Evolutionary conservation across 2,888 invertebrate species (phyloP).

Genomic region (Helleia helle): DNA sequence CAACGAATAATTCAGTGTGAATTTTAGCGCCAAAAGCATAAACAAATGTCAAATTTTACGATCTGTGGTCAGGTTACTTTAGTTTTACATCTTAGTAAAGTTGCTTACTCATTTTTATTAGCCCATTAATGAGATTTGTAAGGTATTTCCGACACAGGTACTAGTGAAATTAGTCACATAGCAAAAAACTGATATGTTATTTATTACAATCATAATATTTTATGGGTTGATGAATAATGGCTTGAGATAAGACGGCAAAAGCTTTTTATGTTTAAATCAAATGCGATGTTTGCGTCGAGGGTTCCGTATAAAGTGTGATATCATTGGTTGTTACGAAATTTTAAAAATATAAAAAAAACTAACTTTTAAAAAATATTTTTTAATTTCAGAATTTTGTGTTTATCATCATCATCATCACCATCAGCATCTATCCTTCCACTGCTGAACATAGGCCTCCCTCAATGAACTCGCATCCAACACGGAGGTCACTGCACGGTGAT

Average conservation of each 20-base stretch:
- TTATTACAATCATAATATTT: not conserved
- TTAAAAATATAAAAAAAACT: too few relatives aligned
- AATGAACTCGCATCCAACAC: too few relatives aligned
- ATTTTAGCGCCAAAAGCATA: conserved; percentile 10
- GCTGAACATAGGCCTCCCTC: too few relatives aligned
- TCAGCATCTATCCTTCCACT: too few relatives aligned
- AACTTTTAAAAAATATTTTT: too few relatives aligned
- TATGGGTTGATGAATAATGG: not conserved
- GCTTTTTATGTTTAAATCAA: not conserved
- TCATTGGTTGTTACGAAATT: too few relatives aligned
- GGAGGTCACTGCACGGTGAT: too few relatives aligned
- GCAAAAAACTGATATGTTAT: too few relatives aligned
- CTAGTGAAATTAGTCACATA: conserved; percentile 1
- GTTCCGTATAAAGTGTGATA: too few relatives aligned
- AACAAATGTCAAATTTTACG: conserved; percentile 43
- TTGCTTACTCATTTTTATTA: conserved; percentile 10
- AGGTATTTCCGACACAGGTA: conserved; percentile 8
- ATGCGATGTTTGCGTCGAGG: too few relatives aligned
- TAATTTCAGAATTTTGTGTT: too few relatives aligned
- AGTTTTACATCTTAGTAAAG: conserved; percentile 1
- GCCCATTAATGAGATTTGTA: conserved; percentile 3
- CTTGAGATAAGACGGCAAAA: not conserved
- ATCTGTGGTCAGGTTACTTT: conserved; percentile 30
- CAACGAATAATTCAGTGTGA: conserved; percentile 10
- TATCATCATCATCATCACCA: too few relatives aligned